Evolutionary conservation across 2,888 invertebrate species (phyloP).

Genomic region (Amphimallon solstitiale): DNA sequence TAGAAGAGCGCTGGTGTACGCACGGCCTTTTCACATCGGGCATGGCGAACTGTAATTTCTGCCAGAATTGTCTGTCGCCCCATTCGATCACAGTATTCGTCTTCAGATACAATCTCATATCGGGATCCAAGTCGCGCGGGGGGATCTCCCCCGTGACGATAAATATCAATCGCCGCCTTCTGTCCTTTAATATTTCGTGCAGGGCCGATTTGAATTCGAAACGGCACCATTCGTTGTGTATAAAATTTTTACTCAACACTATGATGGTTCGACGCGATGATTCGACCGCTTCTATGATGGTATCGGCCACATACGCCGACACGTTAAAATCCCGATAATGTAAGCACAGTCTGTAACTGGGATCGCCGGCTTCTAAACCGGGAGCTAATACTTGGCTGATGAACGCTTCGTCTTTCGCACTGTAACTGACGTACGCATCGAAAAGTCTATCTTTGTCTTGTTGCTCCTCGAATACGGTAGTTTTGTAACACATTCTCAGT

Average conservation of each 20-base stretch:
- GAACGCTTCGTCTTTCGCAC: conserved; percentile 91
- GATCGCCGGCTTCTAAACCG: conserved; percentile 83
- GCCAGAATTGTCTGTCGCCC: conserved; percentile 97
- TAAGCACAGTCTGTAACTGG: conserved; percentile 87
- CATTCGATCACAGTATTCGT: conserved; percentile 92
- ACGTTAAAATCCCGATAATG: conserved; percentile 93
- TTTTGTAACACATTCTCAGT: conserved; percentile 86
- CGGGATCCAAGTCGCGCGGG: conserved; percentile 88
- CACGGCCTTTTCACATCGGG: conserved; percentile 78
- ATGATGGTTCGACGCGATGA: conserved; percentile 89
- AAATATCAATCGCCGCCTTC: conserved; percentile 87
- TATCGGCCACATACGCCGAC: conserved; percentile 89
- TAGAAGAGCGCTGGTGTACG: conserved; percentile 73
- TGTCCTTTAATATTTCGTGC: conserved; percentile 88
- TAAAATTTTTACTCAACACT: conserved; percentile 90
- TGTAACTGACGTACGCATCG: conserved; percentile 96
- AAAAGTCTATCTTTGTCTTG: conserved; percentile 87
- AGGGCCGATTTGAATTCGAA: conserved; percentile 95
- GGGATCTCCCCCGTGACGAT: conserved; percentile 91
- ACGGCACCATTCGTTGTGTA: conserved; percentile 94
- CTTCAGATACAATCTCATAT: conserved; percentile 88
- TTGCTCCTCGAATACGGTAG: conserved; percentile 81
- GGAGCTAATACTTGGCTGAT: conserved; percentile 89
- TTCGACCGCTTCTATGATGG: conserved; percentile 92
- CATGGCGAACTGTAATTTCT: conserved; percentile 91